Base-by-base conservation (phyloP, 1,140 invertebrate genomes). In the Mycetomoellerius zeteki region DNA sequence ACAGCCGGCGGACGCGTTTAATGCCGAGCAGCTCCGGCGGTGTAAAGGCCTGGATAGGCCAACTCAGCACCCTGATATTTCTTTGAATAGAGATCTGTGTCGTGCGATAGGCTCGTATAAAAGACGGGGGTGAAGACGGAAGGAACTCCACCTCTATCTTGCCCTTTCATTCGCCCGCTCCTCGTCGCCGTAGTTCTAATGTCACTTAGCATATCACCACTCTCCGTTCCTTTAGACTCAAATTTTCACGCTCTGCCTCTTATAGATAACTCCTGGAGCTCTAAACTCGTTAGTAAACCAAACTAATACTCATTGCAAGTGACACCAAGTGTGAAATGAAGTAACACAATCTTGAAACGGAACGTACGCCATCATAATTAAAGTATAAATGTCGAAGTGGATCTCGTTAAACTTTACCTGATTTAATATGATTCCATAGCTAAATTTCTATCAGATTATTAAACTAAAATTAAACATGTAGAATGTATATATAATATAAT, bases 51-150 rank as follows among this genome's bases (percentile, higher is more conserved):
- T 87, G 89, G 81, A 86, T 88, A 62, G 89, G 90, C 92, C 91
- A 92, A 89, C 92, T 93, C 92, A 92, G 92, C 92, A 92, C 92
- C 89, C 92, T 89, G 92, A 93, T 90, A 93, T 92, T 93, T 92
- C 92, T 93, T 92, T 93, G 91, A 93, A 93, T 92, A 92, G 87
- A 93, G 93, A 93, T 93, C 92, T 91, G 90, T 92, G 93, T 73
- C 91, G 89, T 73, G 84, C 81, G 93, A 93, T 93, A 93, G 82
- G 50, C 87, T 65, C 58, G 56, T 64, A 85, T 88, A 80, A 91
- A 90, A 87, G 89, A 82, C 72, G 71, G 54, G 56, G 50, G 58
- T 85, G 21, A 86, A 56, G 58, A 85, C 84, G 65, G 78, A 82
- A 86, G 82, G 73, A 90, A 82, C 78, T 82, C 64, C 77, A 73